Evolutionary conservation across 1,140 invertebrate genomes (phyloP).

Genomic region (Popillia japonica): DNA sequence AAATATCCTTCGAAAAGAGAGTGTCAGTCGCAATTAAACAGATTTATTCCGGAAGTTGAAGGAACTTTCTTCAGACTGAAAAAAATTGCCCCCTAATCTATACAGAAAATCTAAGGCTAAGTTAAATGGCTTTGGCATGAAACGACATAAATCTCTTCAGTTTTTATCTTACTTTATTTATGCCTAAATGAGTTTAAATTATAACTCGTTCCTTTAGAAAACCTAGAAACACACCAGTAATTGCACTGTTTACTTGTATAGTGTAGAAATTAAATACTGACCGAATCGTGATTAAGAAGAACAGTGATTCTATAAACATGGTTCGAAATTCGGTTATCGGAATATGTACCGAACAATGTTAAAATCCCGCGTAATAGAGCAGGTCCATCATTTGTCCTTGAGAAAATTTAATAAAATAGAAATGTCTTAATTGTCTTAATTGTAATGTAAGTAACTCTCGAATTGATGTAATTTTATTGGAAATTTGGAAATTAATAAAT

Average conservation of each 20-base stretch:
- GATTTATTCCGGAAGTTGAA: constrained; percentile 25
- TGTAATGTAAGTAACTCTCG: too few species aligned
- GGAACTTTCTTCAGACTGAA: constrained; percentile 7
- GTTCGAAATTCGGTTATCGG: too few species aligned
- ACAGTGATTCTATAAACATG: too few species aligned
- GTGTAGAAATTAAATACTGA: neutral
- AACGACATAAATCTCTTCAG: neutral
- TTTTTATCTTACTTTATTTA: constrained; percentile 21
- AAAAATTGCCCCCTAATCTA: constrained; percentile 21
- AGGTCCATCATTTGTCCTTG: too few species aligned
- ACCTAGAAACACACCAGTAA: neutral
- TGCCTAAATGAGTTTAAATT: constrained; percentile 7
- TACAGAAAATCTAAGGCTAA: constrained; percentile 9
- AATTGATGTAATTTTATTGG: too few species aligned
- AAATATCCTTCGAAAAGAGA: constrained; percentile 15
- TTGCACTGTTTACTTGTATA: neutral
- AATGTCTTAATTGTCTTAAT: too few species aligned
- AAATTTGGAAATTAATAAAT: too few species aligned
- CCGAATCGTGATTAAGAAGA: too few species aligned
- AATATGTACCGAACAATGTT: too few species aligned
- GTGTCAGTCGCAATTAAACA: constrained; percentile 14
- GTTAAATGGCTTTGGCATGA: constrained; percentile 19
- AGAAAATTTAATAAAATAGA: too few species aligned
- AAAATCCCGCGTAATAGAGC: too few species aligned
- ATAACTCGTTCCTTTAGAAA: neutral